These are phyloP conservation scores for Ctenopoma multispine DNA, from an alignment of 2,797 vertebrate genomes.

Conservation along the genomic window DNA sequence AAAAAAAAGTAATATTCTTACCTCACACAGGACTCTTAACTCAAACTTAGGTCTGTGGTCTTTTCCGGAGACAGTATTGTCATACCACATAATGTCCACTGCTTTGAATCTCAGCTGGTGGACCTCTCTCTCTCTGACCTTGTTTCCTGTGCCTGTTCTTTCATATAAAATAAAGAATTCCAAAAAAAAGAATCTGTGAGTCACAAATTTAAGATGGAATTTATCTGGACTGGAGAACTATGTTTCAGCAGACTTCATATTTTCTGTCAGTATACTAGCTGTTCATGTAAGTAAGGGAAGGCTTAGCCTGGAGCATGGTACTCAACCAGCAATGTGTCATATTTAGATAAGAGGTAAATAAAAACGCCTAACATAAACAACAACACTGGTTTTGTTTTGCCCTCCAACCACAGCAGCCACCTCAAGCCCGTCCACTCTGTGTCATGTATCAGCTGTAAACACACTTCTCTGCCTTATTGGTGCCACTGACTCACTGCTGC, in stretches of 20 bases:
- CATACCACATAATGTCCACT: too few relatives aligned
- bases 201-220: constrained; percentile 3
- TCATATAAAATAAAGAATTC: too few relatives aligned
- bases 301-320: constrained; percentile 53
- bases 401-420: constrained; percentile 70
- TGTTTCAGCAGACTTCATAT: constrained; percentile 20
- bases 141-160: too few relatives aligned
- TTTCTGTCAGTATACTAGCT: constrained; percentile 42
- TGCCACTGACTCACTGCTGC: constrained; percentile 53
- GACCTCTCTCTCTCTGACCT: too few relatives aligned
- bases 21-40: too few relatives aligned
- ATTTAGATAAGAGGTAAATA: constrained; percentile 67
- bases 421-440: constrained; percentile 54
- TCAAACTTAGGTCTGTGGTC: too few relatives aligned
- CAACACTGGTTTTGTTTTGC: constrained; percentile 70
- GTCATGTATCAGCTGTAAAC: constrained; percentile 66
- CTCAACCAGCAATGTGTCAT: constrained; percentile 64
- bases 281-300: constrained; percentile 51
- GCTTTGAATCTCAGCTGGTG: too few relatives aligned
- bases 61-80: too few relatives aligned
- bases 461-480: constrained; percentile 54
- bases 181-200: too few relatives aligned
- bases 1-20: too few relatives aligned
- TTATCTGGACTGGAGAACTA: constrained; percentile 7
- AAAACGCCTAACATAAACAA: constrained; percentile 52